These are phyloP conservation scores for Alosa sapidissima DNA, from an alignment of 2,797 vertebrate species.

Conservation along the genomic window DNA sequence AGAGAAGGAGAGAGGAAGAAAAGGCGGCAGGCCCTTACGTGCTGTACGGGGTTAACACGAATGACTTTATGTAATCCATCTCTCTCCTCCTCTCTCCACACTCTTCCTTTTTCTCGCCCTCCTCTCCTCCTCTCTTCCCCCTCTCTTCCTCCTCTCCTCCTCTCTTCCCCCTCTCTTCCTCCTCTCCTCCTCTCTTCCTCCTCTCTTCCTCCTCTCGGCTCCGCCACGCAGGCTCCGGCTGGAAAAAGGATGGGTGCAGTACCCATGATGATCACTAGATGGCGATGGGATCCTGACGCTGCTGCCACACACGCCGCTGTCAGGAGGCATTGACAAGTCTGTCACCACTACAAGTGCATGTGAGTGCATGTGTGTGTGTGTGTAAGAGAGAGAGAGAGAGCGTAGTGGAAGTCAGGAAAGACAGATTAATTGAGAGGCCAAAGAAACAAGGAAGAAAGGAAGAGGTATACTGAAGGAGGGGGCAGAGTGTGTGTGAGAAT, in stretches of 20 bases:
- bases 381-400: not conserved
- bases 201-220: not conserved
- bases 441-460: not conserved
- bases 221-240: not conserved
- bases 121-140: not conserved
- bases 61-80: constrained; percentile 23
- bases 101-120: not conserved
- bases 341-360: not conserved
- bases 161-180: not conserved
- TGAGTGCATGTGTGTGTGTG: not conserved
- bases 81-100: not conserved
- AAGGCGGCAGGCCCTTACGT: not conserved
- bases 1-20: not conserved
- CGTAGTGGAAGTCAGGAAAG: not conserved
- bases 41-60: constrained; percentile 3
- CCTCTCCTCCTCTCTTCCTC: not conserved
- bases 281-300: not conserved
- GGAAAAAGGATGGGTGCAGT: not conserved
- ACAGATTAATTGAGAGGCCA: not conserved
- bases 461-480: not conserved
- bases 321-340: not conserved
- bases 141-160: not conserved
- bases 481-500: not conserved
- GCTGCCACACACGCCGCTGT: not conserved
- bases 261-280: not conserved